Evolutionary conservation across 2,113 vertebrate species (phyloP), one percentile per base, ranked within the genome.

Genomic region (Chelonoidis abingdonii): DNA sequence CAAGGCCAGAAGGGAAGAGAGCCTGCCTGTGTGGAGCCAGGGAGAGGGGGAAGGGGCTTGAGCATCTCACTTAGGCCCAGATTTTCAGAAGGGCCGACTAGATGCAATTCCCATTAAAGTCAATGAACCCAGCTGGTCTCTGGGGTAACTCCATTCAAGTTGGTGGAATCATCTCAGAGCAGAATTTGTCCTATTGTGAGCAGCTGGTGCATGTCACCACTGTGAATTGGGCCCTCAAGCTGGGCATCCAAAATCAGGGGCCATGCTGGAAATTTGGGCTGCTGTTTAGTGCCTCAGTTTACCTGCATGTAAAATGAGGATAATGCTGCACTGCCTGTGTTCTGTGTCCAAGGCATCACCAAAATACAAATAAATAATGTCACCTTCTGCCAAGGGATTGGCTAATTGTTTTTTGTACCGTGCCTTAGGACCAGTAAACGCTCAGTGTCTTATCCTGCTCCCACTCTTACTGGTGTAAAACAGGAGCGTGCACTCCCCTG

Each of bases 341-440:
- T 24, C 41, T 13, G 38, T 75, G 72, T 44, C 16, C 16, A 5
- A 69, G 31, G n/a, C n/a, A 22, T 21, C 47, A 38, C 75, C 1
- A 1, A 24, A 25, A 14, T 29, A 44, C 4, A 6, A 49, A 3
- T 47, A 54, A 5, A 10, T 25, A 65, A 22, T 72, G 31, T 31
- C 62, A 25, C 1, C 78, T 1, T 0, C 69, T 1, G 8, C n/a
- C 25, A 47, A 44, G 41, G 11, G 41, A 44, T 14, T 27, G 24
- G 41, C 12, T 25, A 76, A 44, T 27, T 76, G 41, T 12, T 25
- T 44, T 76, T 41, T 13, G 75, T 38, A 22, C 11, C 1, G 12
- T 25, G 38, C 41, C 24, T 47, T 44, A 38, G 75, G 41, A 24
- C 11, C 24, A 11, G 38, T 22, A 5, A 41, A 47, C 3, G 3